Conservation (phyloP, 2,888 invertebrate genomes). For the Rhagonycha lutea region DNA sequence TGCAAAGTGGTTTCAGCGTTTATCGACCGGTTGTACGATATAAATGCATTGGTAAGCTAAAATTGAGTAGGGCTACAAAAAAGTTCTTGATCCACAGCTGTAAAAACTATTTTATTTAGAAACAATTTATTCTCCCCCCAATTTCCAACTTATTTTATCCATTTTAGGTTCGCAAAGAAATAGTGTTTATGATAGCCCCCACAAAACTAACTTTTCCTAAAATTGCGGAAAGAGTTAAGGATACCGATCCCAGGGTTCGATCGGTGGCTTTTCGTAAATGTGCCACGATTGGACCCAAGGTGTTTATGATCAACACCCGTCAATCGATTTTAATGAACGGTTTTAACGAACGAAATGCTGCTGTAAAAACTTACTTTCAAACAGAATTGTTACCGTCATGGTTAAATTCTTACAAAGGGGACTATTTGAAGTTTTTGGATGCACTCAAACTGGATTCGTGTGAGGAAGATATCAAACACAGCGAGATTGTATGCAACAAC, state of each 20-base stretch:
- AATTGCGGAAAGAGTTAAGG: constrained; percentile 59
- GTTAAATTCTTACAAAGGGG: constrained; percentile 61
- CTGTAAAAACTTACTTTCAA: constrained; percentile 53
- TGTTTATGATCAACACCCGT: constrained; percentile 61
- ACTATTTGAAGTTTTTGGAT: constrained; percentile 14
- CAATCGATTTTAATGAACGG: constrained; percentile 59
- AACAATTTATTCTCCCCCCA: too few species aligned
- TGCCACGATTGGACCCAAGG: constrained; percentile 60
- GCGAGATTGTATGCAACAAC: constrained; percentile 17
- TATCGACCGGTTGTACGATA: constrained; percentile 31
- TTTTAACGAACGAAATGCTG: constrained; percentile 57
- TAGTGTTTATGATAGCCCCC: constrained; percentile 57
- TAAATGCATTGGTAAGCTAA: constrained; percentile 12
- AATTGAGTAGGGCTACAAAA: background rate
- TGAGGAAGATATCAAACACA: constrained; percentile 22
- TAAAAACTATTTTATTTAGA: too few species aligned
- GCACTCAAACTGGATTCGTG: constrained; percentile 25
- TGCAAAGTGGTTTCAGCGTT: constrained; percentile 61
- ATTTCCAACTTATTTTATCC: background rate
- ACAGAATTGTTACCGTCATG: constrained; percentile 70
- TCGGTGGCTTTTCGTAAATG: constrained; percentile 57
- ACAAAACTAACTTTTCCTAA: constrained; percentile 56
- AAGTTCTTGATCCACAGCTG: too few species aligned
- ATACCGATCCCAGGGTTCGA: constrained; percentile 60
- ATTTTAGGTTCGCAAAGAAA: constrained; percentile 32